phyloP scores from a whole-genome alignment of 2,797 vertebrate genomes.

The Micromesistius poutassou region DNA sequence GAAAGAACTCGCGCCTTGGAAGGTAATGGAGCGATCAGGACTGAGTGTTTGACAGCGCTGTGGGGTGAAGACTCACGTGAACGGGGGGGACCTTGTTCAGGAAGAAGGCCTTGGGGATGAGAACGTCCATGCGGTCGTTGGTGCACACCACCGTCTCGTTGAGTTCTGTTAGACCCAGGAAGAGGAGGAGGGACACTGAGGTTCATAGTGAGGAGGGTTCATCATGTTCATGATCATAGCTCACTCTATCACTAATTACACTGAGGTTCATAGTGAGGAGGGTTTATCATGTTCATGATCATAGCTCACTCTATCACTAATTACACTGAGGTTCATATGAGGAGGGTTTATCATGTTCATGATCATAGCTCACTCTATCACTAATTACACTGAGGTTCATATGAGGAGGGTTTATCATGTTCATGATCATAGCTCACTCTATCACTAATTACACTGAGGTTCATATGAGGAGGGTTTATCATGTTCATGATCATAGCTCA shows the following conservation, averaged over 20 bases:
- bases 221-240: not conserved
- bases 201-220: not conserved
- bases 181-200: not conserved
- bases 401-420: not conserved
- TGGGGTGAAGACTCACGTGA: constrained; percentile 56
- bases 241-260: too few species aligned
- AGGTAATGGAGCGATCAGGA: not conserved
- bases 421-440: too few species aligned
- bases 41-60: not conserved
- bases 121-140: constrained; percentile 75
- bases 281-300: not conserved
- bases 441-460: not conserved
- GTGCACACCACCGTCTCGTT: constrained; percentile 78
- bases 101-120: constrained; percentile 74
- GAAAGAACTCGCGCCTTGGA: too few species aligned
- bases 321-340: not conserved
- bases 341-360: not conserved
- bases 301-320: too few species aligned
- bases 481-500: too few species aligned
- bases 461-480: not conserved
- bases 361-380: too few species aligned
- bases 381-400: not conserved
- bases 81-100: constrained; percentile 75
- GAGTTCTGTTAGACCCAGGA: constrained; percentile 55
- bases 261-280: not conserved